Base-by-base conservation (phyloP, 1,140 invertebrate species). In the Trialeurodes vaporariorum region DNA sequence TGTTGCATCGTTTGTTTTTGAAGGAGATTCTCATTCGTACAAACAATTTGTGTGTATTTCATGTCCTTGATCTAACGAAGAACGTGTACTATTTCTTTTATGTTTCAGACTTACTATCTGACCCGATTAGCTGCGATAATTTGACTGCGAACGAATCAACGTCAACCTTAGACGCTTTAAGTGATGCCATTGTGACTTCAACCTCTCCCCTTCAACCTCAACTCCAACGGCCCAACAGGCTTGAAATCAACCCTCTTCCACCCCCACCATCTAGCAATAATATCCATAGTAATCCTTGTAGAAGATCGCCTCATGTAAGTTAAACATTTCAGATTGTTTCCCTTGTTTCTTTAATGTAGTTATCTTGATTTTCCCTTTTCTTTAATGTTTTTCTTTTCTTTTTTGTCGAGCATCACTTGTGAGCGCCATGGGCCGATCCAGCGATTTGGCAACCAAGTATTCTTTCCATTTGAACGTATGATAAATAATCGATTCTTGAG, bases 161-260 rank as follows among this genome's bases (percentile, higher is more conserved):
- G 12, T 75, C 74, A 21, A 73, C 75, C 1, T 71, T 74, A 61
- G 76, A 77, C 27, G 70, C 71, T 26, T 58, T 59, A n/a, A 66
- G 34, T 17, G 72, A 73, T 22, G 64, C 64, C 63, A 70, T 63
- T 61, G 27, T 27, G 65, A 71, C 72, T 61, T 77, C 75, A 13
- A 63, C 49, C 71, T 72, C 76, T 72, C 34, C 34, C 5, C 34
- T 9, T 5, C 34, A 49, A 49, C 34, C 34, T 17, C 72, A 75
- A 63, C 68, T 76, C 65, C 76, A 79, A 67, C 76, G 79, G 67
- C 82, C 85, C 1, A 81, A 77, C 61, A 81, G 84, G 70, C 76
- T 87, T 67, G 86, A 88, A 66, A 79, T 86, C 64, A 76, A 86
- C 27, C 83, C 85, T 0, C 82, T 85, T 9, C 84, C 85, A 22